phyloP scores from a whole-genome alignment of 1,140 invertebrate species.

The Ruditapes philippinarum region DNA sequence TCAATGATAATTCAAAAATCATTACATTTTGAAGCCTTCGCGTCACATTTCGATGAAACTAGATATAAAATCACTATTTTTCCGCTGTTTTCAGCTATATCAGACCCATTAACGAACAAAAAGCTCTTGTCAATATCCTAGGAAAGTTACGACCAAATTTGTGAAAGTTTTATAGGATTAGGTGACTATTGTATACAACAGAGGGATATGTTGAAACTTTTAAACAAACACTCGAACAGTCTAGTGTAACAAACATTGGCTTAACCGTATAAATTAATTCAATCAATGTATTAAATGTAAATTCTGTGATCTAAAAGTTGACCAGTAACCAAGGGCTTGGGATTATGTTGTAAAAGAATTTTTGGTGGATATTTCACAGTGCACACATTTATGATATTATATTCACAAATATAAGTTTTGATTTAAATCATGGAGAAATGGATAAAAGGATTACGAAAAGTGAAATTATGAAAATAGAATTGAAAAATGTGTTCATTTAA shows the following conservation, averaged over 20 bases:
- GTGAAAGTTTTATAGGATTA: constrained; percentile 52
- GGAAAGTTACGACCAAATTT: constrained; percentile 20
- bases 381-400: too few relatives aligned
- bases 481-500: too few relatives aligned
- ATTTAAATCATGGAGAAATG: not conserved
- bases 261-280: constrained; percentile 1
- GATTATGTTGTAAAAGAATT: not conserved
- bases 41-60: not conserved
- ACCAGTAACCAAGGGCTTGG: not conserved
- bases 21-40: constrained; percentile 4
- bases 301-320: not conserved
- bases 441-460: too few relatives aligned
- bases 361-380: not conserved
- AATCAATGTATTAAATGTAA: not conserved
- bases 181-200: not conserved
- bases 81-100: too few relatives aligned
- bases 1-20: constrained; percentile 43
- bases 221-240: constrained; percentile 31
- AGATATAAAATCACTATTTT: constrained; percentile 52
- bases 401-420: not conserved
- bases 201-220: not conserved
- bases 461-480: not conserved
- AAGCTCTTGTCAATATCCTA: not conserved
- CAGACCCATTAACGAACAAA: not conserved
- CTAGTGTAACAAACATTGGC: constrained; percentile 21